Evolutionary conservation across 2,797 vertebrate genomes (phyloP), one percentile per base, ranked within the genome.

Genomic region (Masticophis lateralis): DNA sequence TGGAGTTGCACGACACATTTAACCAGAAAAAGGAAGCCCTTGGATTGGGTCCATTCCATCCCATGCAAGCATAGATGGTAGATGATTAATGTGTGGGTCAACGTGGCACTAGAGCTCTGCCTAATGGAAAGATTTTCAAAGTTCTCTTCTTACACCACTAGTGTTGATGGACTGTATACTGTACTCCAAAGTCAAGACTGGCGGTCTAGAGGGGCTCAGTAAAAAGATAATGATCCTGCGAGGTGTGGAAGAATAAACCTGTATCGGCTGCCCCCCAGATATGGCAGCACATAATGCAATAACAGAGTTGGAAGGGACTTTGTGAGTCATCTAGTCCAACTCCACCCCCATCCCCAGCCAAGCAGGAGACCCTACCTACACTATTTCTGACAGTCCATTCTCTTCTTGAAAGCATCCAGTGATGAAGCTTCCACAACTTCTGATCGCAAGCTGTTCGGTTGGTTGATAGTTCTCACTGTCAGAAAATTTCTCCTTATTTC

Each of bases 311-410:
- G 27, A 63, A 28, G 4, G 27, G 61, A 66, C 25, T 3, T 61
- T 28, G 25, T 61, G 25, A 10, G 25, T 61, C 60, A 61, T 61
- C 25, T 28, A 28, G 61, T 63, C 10, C 61, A 61, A 66, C 12
- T 1, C 61, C 11, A 1, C 59, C 8, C 22, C 1, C 51, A 5
- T 1, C 47, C 43, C 5, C 2, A 0, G 2, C 60, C 60, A 63
- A 66, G 27, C 61, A 66, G 27, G 61, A 66, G 61, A 66, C 7
- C 27, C 27, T 66, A 28, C 9, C 51, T 53, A 53, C 27, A 28
- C 61, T 4, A 66, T 66, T 66, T 66, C 61, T 66, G 27, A 66
- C 27, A 66, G 12, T n/a, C 61, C 27, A 13, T 12, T 13, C 27
- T 66, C 27, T 63, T 63, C 11, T n/a, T 66, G 61, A 13, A 66